phyloP scores from a whole-genome alignment of 1,140 invertebrate species.

The Periplaneta americana region DNA sequence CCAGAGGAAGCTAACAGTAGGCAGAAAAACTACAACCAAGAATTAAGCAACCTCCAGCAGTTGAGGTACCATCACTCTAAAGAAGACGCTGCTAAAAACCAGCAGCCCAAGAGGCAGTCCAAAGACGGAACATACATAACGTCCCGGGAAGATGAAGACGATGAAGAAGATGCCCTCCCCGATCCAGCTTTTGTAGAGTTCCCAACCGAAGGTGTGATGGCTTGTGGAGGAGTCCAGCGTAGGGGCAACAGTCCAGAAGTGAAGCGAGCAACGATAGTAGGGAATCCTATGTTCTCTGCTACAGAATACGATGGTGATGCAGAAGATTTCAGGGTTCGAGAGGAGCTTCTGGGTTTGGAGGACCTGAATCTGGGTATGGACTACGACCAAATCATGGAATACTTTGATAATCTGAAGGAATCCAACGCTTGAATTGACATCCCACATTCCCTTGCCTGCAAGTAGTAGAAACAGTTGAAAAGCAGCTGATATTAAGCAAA shows the following conservation, averaged over 20 bases:
- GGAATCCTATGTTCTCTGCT: slow-evolving; percentile 77
- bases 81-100: slow-evolving; percentile 17
- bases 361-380: slow-evolving; percentile 85
- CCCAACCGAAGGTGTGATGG: slow-evolving; percentile 2
- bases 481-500: background rate
- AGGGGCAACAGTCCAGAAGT: slow-evolving; percentile 47
- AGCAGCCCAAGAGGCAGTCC: slow-evolving; percentile 7
- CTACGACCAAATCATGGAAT: slow-evolving; percentile 95
- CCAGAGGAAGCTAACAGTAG: slow-evolving; percentile 26
- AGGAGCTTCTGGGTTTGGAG: slow-evolving; percentile 56
- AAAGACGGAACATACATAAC: slow-evolving; percentile 3
- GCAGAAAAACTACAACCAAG: slow-evolving; percentile 35
- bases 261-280: slow-evolving; percentile 76
- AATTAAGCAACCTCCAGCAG: slow-evolving; percentile 22
- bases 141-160: background rate
- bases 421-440: slow-evolving; percentile 45
- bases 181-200: slow-evolving; percentile 27
- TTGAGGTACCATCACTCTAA: slow-evolving; percentile 14
- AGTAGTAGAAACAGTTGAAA: background rate
- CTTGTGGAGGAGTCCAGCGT: slow-evolving; percentile 19
- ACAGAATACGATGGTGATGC: slow-evolving; percentile 32
- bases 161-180: slow-evolving; percentile 18
- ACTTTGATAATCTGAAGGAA: slow-evolving; percentile 95
- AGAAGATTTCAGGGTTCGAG: slow-evolving; percentile 31
- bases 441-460: background rate